Evolutionary conservation across 2,113 vertebrate genomes (phyloP).

Genomic region (Ginglymostoma cirratum): DNA sequence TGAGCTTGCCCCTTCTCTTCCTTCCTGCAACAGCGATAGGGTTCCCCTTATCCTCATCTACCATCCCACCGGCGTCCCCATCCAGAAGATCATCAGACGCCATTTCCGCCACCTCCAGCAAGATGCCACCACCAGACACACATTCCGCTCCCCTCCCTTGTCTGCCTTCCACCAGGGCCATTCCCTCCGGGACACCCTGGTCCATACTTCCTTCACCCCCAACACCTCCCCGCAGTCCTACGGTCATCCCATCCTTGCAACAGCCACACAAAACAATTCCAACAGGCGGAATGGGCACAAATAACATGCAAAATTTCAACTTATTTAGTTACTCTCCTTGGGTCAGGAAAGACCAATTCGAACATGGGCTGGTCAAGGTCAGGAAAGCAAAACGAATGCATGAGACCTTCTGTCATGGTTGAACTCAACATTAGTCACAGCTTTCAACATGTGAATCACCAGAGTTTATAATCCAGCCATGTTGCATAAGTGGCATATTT

Average conservation of each 20-base stretch:
- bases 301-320: not conserved
- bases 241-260: not conserved
- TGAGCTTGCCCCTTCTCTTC: too few species aligned
- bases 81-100: too few species aligned
- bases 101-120: too few species aligned
- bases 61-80: too few species aligned
- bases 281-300: not conserved
- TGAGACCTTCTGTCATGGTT: not conserved
- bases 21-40: too few species aligned
- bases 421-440: not conserved
- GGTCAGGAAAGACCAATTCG: not conserved
- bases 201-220: too few species aligned
- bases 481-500: not conserved
- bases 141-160: too few species aligned
- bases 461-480: not conserved
- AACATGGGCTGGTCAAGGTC: not conserved
- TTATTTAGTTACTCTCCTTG: not conserved
- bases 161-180: too few species aligned
- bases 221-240: too few species aligned
- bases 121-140: too few species aligned
- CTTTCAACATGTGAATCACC: not conserved
- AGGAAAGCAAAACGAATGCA: not conserved
- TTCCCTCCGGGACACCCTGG: too few species aligned
- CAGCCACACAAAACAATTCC: not conserved
- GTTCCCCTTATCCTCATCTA: too few species aligned